Evolutionary conservation across 2,797 vertebrate species (phyloP).

Genomic region (Jordanella pulchra): DNA sequence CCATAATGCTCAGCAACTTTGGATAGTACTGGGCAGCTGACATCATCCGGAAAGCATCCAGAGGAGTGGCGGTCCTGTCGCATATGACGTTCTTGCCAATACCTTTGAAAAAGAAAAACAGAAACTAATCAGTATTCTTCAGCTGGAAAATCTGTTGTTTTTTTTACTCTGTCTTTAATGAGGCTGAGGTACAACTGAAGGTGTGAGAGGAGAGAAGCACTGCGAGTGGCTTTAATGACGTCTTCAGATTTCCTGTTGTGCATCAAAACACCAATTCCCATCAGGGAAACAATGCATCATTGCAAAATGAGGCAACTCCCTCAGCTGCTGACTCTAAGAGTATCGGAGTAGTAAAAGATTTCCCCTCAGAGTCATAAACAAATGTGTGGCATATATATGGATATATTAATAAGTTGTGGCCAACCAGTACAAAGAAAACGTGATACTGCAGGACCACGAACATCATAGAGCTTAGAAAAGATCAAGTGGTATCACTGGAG

Average conservation of each 20-base stretch:
- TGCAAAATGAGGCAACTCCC: constrained; percentile 37
- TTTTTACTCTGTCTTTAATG: not conserved
- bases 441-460: not conserved
- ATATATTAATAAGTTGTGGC: not conserved
- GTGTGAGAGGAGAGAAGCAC: not conserved
- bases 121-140: constrained; percentile 8
- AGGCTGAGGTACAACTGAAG: not conserved
- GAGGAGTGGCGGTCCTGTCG: constrained; percentile 92
- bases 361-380: constrained; percentile 11
- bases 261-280: constrained; percentile 39
- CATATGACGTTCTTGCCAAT: constrained; percentile 99
- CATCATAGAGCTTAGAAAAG: constrained; percentile 11
- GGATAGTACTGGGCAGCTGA: constrained; percentile 98
- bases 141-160: not conserved
- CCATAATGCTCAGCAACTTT: constrained; percentile 99
- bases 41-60: constrained; percentile 98
- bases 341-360: constrained; percentile 6
- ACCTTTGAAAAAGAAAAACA: constrained; percentile 71
- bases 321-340: constrained; percentile 34
- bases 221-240: constrained; percentile 4
- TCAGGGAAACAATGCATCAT: constrained; percentile 37
- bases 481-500: constrained; percentile 1
- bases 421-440: constrained; percentile 5
- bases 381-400: not conserved
- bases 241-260: constrained; percentile 40